Evolutionary conservation across 1,140 invertebrate species (phyloP).

Genomic region (Cheumatopsyche charites): DNA sequence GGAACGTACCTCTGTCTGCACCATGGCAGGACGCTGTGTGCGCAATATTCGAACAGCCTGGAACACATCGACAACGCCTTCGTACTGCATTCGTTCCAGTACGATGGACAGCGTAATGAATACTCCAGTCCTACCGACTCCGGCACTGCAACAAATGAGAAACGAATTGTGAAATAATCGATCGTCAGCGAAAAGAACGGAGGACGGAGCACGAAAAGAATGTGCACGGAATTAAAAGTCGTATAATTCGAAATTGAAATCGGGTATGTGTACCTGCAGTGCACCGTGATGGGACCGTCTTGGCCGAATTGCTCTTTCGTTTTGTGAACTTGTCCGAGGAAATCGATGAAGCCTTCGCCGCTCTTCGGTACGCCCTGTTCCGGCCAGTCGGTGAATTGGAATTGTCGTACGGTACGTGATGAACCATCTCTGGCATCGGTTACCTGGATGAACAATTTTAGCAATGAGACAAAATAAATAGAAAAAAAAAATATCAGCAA

Average conservation of each 20-base stretch:
- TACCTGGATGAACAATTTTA: slow-evolving; percentile 58
- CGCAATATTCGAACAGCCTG: slow-evolving; percentile 97
- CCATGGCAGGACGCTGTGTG: slow-evolving; percentile 98
- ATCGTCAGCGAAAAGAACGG: too few relatives aligned
- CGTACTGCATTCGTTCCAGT: slow-evolving; percentile 98
- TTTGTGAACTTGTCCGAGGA: slow-evolving; percentile 98
- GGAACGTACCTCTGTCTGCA: slow-evolving; percentile 89
- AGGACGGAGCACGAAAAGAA: too few relatives aligned
- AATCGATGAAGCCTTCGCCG: slow-evolving; percentile 97
- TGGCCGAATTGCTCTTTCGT: slow-evolving; percentile 99
- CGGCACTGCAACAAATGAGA: slow-evolving; percentile 68
- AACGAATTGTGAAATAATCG: background rate
- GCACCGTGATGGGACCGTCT: slow-evolving; percentile 98
- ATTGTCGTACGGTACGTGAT: slow-evolving; percentile 95
- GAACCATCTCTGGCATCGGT: slow-evolving; percentile 93
- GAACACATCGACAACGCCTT: slow-evolving; percentile 98
- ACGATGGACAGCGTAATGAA: slow-evolving; percentile 98
- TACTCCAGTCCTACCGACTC: slow-evolving; percentile 96
- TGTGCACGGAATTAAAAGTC: background rate
- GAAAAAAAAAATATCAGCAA: background rate
- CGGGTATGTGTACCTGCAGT: slow-evolving; percentile 78
- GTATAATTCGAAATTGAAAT: background rate
- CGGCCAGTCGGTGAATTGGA: slow-evolving; percentile 99
- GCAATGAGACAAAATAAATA: too few relatives aligned
- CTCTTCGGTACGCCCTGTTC: slow-evolving; percentile 98